Conservation (phyloP, 2,888 invertebrate species). For the Callosobruchus maculatus region DNA sequence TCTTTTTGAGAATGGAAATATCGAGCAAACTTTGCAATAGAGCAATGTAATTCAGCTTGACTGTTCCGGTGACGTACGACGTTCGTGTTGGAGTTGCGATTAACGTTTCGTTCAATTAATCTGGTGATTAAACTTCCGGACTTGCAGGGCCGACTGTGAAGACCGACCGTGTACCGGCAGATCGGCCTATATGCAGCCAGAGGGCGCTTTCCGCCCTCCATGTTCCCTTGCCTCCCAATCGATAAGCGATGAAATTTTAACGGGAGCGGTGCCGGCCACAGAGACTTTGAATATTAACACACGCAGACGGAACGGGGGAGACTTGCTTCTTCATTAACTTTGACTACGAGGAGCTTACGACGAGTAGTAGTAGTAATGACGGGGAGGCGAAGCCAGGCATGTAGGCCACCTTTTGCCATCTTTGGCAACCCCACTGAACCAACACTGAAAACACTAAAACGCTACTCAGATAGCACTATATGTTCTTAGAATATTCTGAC, state of each 20-base stretch:
- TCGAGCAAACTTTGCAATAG: not conserved
- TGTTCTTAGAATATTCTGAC: too few relatives aligned
- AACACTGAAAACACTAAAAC: too few relatives aligned
- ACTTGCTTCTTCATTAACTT: not conserved
- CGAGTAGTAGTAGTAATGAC: too few relatives aligned
- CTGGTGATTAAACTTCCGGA: not conserved
- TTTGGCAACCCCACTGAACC: too few relatives aligned
- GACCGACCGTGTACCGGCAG: not conserved
- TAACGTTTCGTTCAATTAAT: not conserved
- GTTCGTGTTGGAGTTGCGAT: not conserved
- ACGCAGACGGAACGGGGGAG: not conserved
- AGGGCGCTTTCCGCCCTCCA: not conserved
- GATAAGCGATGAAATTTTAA: slow-evolving; percentile 5
- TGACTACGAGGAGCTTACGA: not conserved
- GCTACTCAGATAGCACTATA: too few relatives aligned
- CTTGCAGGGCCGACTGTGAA: not conserved
- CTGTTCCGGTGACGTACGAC: not conserved
- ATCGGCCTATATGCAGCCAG: not conserved
- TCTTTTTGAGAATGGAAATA: too few relatives aligned
- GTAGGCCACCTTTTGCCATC: too few relatives aligned
- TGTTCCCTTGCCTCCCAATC: not conserved
- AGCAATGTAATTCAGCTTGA: not conserved
- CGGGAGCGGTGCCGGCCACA: not conserved
- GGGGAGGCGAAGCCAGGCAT: too few relatives aligned
- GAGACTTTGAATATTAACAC: not conserved